Evolutionary conservation across 1,140 invertebrate species (phyloP).

Genomic region (Idris sp.): DNA sequence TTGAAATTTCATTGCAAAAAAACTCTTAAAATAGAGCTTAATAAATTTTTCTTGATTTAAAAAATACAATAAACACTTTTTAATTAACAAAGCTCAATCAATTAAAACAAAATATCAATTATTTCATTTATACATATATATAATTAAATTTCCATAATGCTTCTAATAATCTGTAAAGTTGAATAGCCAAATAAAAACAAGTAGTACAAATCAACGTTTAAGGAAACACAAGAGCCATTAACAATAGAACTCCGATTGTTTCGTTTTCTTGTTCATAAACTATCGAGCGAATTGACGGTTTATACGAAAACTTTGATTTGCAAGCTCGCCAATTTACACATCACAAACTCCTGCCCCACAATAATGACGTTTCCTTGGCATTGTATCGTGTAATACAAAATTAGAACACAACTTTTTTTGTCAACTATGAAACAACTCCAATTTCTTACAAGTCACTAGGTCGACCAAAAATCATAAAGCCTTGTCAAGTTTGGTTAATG

Average conservation of each 20-base stretch:
- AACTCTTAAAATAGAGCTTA: neutral
- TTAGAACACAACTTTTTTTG: constrained; percentile 1
- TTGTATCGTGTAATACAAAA: neutral
- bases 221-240: constrained; percentile 6
- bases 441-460: neutral
- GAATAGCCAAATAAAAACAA: neutral
- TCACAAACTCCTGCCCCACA: neutral
- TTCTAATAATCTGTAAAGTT: no score
- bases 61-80: constrained; percentile 14
- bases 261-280: neutral
- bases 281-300: neutral
- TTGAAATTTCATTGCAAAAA: constrained; percentile 27
- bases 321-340: neutral
- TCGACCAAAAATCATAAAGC: no score
- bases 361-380: constrained; percentile 5
- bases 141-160: no score
- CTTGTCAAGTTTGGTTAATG: constrained; percentile 7
- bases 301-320: neutral
- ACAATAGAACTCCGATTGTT: constrained; percentile 3
- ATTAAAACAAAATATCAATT: no score
- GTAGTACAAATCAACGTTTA: constrained; percentile 1
- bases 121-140: no score
- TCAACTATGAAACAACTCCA: neutral
- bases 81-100: neutral
- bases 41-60: constrained; percentile 3